A percentile compares a stretch with the other conserved stretches of the same genome.
These are phyloP conservation scores for Pentalonia nigronervosa DNA, from an alignment of 1,140 invertebrate genomes.

Conservation along the genomic window DNA sequence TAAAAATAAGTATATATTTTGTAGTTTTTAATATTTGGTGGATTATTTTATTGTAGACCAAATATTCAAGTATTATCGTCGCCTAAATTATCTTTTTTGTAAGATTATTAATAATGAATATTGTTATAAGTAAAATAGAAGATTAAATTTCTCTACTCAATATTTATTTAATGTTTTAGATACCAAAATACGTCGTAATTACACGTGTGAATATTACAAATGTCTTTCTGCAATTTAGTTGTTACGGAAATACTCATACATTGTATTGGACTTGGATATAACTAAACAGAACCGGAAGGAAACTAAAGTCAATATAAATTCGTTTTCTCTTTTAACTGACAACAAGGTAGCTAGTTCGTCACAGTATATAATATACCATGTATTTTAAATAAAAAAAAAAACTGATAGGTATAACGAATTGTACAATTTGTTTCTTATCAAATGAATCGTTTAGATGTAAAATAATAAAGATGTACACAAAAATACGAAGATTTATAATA, in stretches of 20 bases:
- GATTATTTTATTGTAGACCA: neutral
- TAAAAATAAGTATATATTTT: neutral
- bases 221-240: slow-evolving; percentile 18
- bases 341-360: slow-evolving; percentile 33
- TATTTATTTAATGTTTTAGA: slow-evolving; percentile 30
- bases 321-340: slow-evolving; percentile 34
- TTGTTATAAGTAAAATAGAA: neutral
- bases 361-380: neutral
- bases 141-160: slow-evolving; percentile 41
- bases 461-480: neutral
- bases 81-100: neutral
- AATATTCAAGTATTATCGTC: neutral
- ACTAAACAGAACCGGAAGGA: slow-evolving; percentile 45
- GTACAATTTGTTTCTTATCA: neutral
- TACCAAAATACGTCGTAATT: slow-evolving; percentile 42
- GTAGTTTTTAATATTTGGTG: neutral
- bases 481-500: neutral
- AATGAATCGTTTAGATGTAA: neutral
- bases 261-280: slow-evolving; percentile 25
- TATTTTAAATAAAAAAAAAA: slow-evolving; percentile 41
- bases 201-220: slow-evolving; percentile 39
- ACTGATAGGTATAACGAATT: slow-evolving; percentile 12
- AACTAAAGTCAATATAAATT: slow-evolving; percentile 46
- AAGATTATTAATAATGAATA: neutral
- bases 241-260: slow-evolving; percentile 31